phyloP scores from a whole-genome alignment of 2,113 vertebrate genomes.

The Otolemur garnettii region DNA sequence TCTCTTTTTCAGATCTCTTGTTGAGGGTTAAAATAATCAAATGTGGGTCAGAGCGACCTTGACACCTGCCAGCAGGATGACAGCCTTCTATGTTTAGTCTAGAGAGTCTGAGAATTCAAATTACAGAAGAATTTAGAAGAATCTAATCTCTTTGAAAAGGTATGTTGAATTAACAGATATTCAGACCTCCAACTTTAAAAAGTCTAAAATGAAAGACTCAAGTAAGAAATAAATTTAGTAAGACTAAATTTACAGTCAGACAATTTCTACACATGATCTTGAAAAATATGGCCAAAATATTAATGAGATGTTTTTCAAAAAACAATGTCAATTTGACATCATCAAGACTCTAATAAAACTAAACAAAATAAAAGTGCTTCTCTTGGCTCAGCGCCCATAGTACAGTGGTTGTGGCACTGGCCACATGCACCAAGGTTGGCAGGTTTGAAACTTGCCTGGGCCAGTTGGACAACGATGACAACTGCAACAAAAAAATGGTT shows the following conservation, averaged over 20 bases:
- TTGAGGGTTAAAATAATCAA: conserved; percentile 3
- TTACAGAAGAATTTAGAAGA: neutral
- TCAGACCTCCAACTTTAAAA: neutral
- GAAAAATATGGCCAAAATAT: conserved; percentile 3
- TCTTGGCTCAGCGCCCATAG: neutral
- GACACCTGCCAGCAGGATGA: neutral
- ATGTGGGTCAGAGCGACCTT: neutral
- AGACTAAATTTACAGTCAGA: conserved; percentile 19
- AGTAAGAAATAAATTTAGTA: conserved; percentile 48
- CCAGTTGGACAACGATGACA: too few relatives aligned
- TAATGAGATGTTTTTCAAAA: neutral
- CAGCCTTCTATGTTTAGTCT: neutral
- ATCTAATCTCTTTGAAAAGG: neutral
- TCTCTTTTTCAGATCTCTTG: neutral
- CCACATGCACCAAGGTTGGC: too few relatives aligned
- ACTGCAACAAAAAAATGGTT: too few relatives aligned
- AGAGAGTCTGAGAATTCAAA: conserved; percentile 17
- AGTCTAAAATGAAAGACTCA: conserved; percentile 21
- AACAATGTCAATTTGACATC: neutral
- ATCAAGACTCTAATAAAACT: conserved; percentile 9
- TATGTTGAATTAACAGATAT: neutral
- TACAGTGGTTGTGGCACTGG: too few relatives aligned
- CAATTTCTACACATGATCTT: neutral
- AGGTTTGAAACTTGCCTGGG: too few relatives aligned
- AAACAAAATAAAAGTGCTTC: conserved; percentile 10